phyloP scores from a whole-genome alignment of 2,888 invertebrate genomes.

The Dastarcus helophoroides region DNA sequence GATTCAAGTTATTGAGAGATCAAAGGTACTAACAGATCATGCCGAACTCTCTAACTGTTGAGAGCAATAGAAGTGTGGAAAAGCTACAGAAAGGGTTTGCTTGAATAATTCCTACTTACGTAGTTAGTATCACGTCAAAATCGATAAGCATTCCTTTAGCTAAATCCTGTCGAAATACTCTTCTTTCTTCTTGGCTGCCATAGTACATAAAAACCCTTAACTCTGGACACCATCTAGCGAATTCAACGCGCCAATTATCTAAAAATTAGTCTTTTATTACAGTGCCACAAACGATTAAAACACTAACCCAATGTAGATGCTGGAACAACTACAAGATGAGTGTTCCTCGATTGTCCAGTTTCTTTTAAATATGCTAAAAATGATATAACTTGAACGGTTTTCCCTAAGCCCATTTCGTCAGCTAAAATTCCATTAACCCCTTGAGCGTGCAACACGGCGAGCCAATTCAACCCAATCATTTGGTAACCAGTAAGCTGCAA shows the following conservation, averaged over 20 bases:
- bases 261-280: slow-evolving; percentile 10
- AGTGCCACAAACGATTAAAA: slow-evolving; percentile 1
- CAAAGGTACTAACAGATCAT: too few species aligned
- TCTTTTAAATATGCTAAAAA: slow-evolving; percentile 85
- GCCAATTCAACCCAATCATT: slow-evolving; percentile 85
- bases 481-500: slow-evolving; percentile 76
- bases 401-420: slow-evolving; percentile 95
- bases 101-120: too few species aligned
- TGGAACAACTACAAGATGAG: slow-evolving; percentile 92
- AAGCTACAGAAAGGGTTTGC: too few species aligned
- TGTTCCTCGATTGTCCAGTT: slow-evolving; percentile 56
- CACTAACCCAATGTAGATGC: slow-evolving; percentile 78
- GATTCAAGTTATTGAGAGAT: too few species aligned
- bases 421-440: slow-evolving; percentile 90
- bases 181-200: slow-evolving; percentile 75
- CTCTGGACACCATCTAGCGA: slow-evolving; percentile 67
- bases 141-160: slow-evolving; percentile 59
- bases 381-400: slow-evolving; percentile 88
- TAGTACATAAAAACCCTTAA: slow-evolving; percentile 79
- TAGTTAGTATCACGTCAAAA: slow-evolving; percentile 78
- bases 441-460: slow-evolving; percentile 78
- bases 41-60: too few species aligned
- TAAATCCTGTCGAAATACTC: slow-evolving; percentile 64
- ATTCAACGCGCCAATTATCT: slow-evolving; percentile 79
- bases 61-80: too few species aligned